phyloP scores from a whole-genome alignment of 2,797 vertebrate species.

The Gadopsis marmoratus region DNA sequence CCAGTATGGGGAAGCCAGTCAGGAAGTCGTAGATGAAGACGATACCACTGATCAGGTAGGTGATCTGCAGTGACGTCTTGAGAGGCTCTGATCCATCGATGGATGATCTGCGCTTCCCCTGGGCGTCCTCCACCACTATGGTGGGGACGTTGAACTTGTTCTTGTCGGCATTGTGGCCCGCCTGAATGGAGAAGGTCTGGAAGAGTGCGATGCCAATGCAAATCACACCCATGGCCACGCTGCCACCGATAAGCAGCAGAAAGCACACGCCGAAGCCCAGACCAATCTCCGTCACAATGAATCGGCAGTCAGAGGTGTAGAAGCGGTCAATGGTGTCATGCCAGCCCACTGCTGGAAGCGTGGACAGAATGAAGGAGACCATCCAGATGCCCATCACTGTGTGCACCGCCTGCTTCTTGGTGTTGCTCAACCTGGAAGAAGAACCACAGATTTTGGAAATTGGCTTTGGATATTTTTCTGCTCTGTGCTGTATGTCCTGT shows the following conservation, averaged over 20 bases:
- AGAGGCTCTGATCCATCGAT: conserved; percentile 93
- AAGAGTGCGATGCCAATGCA: conserved; percentile 94
- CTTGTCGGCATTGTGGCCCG: conserved; percentile 85
- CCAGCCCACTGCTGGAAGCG: conserved; percentile 94
- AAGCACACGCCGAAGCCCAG: conserved; percentile 96
- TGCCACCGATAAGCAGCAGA: conserved; percentile 92
- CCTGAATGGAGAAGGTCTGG: conserved; percentile 91
- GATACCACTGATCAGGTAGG: conserved; percentile 92
- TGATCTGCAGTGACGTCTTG: conserved; percentile 94
- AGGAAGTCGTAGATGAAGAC: conserved; percentile 95
- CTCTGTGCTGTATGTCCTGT: background rate
- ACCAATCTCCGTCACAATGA: conserved; percentile 95
- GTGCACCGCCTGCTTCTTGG: conserved; percentile 95
- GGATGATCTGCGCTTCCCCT: conserved; percentile 94
- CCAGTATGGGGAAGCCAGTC: conserved; percentile 94
- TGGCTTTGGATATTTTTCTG: background rate
- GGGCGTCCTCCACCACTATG: conserved; percentile 94
- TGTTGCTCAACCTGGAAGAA: conserved; percentile 90
- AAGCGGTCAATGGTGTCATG: conserved; percentile 93
- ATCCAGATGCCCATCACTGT: conserved; percentile 98
- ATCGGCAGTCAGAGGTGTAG: conserved; percentile 93
- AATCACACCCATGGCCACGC: conserved; percentile 90
- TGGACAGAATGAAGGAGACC: conserved; percentile 95
- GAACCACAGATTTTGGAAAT: conserved; percentile 40
- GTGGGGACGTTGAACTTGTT: conserved; percentile 93